Conservation (phyloP, 2,888 invertebrate species). For the Megamerina dolium region DNA sequence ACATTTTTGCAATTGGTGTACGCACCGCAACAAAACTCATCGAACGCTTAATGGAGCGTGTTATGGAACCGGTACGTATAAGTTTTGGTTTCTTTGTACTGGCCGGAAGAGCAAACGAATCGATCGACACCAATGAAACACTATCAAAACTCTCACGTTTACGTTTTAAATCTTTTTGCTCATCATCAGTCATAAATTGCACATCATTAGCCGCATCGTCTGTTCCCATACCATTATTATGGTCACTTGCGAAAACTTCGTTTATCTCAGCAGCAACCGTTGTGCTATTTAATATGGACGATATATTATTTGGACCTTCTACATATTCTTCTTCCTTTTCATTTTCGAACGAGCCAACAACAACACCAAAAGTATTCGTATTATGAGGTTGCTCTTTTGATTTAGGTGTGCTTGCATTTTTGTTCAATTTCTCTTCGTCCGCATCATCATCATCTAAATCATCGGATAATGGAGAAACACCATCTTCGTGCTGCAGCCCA, state of each 20-base stretch:
- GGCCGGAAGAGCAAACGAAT: slow-evolving; percentile 40
- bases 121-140: slow-evolving; percentile 44
- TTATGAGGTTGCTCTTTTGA: not conserved
- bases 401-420: slow-evolving; percentile 16
- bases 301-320: slow-evolving; percentile 35
- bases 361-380: not conserved
- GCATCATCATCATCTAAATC: slow-evolving; percentile 13
- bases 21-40: slow-evolving; percentile 48
- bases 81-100: slow-evolving; percentile 48
- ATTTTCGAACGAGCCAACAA: too few relatives aligned
- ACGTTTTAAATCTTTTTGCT: slow-evolving; percentile 38
- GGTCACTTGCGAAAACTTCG: slow-evolving; percentile 6
- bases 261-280: slow-evolving; percentile 28
- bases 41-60: slow-evolving; percentile 44
- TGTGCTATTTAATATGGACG: slow-evolving; percentile 37
- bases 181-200: slow-evolving; percentile 38
- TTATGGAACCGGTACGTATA: slow-evolving; percentile 46
- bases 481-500: slow-evolving; percentile 5
- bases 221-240: not conserved
- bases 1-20: slow-evolving; percentile 30
- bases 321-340: slow-evolving; percentile 25
- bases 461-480: slow-evolving; percentile 15
- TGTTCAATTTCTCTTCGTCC: slow-evolving; percentile 5
- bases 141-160: slow-evolving; percentile 47
- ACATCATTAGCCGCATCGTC: slow-evolving; percentile 24